A percentile compares a stretch with the other conserved stretches of the same genome.
These are phyloP conservation scores for Cyanoliseus patagonus DNA, from an alignment of 2,113 vertebrate species.

Conservation along the genomic window DNA sequence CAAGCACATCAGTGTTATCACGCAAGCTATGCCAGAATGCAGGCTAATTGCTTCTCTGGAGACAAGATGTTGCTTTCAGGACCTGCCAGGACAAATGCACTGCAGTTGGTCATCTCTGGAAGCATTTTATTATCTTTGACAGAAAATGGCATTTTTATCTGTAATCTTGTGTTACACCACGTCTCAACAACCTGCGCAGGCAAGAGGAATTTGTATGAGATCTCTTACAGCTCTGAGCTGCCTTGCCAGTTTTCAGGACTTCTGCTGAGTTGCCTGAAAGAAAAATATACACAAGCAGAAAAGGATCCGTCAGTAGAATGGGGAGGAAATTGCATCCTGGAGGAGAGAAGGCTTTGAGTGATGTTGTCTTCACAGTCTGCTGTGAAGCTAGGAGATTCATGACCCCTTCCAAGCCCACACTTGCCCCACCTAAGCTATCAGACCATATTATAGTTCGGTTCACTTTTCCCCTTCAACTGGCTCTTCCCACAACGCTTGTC, in stretches of 20 bases:
- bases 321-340: constrained; percentile 21
- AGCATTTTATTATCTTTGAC: constrained; percentile 8
- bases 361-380: constrained; percentile 11
- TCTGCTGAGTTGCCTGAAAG: constrained; percentile 44
- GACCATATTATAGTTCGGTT: not conserved
- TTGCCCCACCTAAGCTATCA: not conserved
- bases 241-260: constrained; percentile 10
- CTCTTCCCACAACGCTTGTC: not conserved
- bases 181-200: constrained; percentile 31
- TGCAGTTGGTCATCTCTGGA: not conserved
- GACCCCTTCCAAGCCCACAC: not conserved
- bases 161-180: not conserved
- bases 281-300: constrained; percentile 46
- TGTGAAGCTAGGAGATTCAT: not conserved
- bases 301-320: not conserved
- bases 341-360: constrained; percentile 21
- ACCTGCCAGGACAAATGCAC: constrained; percentile 9
- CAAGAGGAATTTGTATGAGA: constrained; percentile 28
- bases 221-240: constrained; percentile 14
- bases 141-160: constrained; percentile 41
- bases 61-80: not conserved
- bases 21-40: not conserved
- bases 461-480: not conserved
- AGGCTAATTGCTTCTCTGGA: not conserved
- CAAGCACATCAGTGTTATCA: not conserved